Base-by-base conservation (phyloP, 2,888 invertebrate species). In the Tachina grossa region DNA sequence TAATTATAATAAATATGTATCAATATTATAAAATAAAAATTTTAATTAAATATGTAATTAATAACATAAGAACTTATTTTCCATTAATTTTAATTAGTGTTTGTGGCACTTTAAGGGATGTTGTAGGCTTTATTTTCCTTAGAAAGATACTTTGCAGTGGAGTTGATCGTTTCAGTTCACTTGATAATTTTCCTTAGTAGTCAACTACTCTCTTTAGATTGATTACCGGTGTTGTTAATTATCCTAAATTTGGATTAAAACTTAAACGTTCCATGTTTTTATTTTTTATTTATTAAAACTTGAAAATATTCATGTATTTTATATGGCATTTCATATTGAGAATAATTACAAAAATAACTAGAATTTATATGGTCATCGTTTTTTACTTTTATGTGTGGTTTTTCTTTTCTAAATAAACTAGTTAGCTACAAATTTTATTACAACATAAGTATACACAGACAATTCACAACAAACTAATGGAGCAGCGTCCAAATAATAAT, bases 331-430 rank as follows among this genome's bases (percentile, higher is more conserved):
- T 86, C 69, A 83, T 78, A 59, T 81, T 78, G 69, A 75, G 80
- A 83, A 86, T 80, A 85, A 83, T 84, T 86, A 81, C 55, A 77
- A 86, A 86, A 83, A 84, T 86, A 86, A 86, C 83, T 86, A 83
- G 77, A 86, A 78, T 80, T 77, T 66, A 77, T 75, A 69, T 79
- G 63, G 77, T 83, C 61, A 79, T 69, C 43, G 61, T 49, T 59
- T 61, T 61, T 71, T 14, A 47, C n/a, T 47, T 57, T 82, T 74
- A 53, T 75, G 66, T 43, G 13, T 45, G 19, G 53, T 61, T 71
- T 76, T 49, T 10, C 68, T 66, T 51, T 47, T 65, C n/a, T 69
- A 45, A 39, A 53, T 72, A 65, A 31, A 31, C 31, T 31, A 31
- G 31, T 31, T 68, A 59, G 47, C 41, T 61, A 72, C 61, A 84